Evolutionary conservation across 2,797 vertebrate species (phyloP), one percentile per base, ranked within the genome.

Genomic region (Sebastes elongatus): DNA sequence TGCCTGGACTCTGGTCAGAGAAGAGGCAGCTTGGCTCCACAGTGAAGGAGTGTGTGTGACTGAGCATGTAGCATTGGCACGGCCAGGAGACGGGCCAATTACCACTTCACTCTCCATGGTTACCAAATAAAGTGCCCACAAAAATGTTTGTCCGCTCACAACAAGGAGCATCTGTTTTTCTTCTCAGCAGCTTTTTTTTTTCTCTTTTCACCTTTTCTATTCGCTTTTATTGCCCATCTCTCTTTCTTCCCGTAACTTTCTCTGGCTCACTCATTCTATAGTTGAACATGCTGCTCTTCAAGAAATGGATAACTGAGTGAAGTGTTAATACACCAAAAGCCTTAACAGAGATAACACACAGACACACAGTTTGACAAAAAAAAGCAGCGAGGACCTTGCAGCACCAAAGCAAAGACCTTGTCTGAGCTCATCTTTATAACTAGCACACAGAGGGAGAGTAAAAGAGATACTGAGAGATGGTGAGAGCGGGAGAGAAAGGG

Each of bases 141-240:
- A 94, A 94, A 93, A 93, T 92, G 89, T 88, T 87, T 88, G 82
- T 89, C 79, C 61, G 84, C 81, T 84, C 84, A 89, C 86, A 92
- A 90, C 76, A 90, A 86, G 81, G 74, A 83, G 83, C 82, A 86
- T 91, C 85, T 90, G 89, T 88, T 88, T 85, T 88, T 79, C 28
- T 74, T 71, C 49, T 73, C 33, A 59, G 27, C 61, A 62, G 38
- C 27, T 76, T 55, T 38, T 61, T 66, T 66, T 72, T 53, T 32
- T 22, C 25, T 53, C 70, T 46, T 74, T 76, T 67, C 74, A 89
- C 69, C 65, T 86, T 84, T 71, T 78, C 71, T 76, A 32, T 82
- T 52, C 20, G 46, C 20, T 64, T 67, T 81, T 65, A 72, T 32
- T 80, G 33, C 13, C 73, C 8, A 3, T 74, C 71, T 76, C 35